Evolutionary conservation across 2,113 vertebrate genomes (phyloP).

Genomic region (Eidolon helvum): DNA sequence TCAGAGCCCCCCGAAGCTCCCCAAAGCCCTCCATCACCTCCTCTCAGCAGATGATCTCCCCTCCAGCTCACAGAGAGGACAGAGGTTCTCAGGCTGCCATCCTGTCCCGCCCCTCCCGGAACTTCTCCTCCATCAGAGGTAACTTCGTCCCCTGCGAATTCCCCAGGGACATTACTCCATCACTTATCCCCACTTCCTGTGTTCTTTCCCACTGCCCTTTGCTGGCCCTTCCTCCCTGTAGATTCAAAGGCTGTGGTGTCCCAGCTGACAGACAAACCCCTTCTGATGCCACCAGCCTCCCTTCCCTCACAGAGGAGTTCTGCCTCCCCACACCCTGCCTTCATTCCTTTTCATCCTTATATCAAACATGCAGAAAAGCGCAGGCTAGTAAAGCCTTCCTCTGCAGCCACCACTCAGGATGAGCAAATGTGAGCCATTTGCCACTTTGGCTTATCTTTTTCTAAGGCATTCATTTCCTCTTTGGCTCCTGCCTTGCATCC

Average conservation of each 20-base stretch:
- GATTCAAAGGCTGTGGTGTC: background rate
- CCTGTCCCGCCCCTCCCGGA: background rate
- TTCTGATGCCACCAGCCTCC: background rate
- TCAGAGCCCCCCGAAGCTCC: background rate
- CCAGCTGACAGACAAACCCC: background rate
- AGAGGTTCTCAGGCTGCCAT: background rate
- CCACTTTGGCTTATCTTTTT: background rate
- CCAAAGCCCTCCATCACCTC: background rate
- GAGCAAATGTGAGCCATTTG: background rate
- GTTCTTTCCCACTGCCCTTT: background rate
- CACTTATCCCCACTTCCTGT: background rate
- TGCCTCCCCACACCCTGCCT: background rate
- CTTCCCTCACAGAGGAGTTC: background rate
- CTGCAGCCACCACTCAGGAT: background rate
- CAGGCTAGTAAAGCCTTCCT: background rate
- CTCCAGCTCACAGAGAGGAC: background rate
- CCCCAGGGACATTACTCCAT: background rate
- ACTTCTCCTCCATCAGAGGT: background rate
- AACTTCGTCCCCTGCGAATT: no score
- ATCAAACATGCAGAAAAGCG: background rate
- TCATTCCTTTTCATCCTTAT: background rate
- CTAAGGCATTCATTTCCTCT: background rate
- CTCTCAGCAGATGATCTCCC: background rate
- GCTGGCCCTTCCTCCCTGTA: fast-evolving
- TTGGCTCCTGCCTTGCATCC: no score